Evolutionary conservation across 1,140 invertebrate genomes (phyloP).

Genomic region (Drosophila quadrilineata): DNA sequence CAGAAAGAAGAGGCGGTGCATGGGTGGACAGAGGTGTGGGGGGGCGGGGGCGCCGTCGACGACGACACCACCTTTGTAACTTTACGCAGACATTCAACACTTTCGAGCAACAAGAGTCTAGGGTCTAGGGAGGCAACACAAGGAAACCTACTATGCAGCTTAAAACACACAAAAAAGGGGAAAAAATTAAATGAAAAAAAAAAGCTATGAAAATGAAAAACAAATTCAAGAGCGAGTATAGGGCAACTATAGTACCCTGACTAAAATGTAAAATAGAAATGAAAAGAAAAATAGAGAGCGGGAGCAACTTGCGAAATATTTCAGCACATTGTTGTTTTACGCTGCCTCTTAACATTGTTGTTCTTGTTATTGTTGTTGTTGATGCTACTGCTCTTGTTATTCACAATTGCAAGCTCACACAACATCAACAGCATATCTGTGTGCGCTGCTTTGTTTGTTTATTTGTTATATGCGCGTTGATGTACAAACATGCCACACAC

Average conservation of each 20-base stretch:
- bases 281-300: conserved; percentile 29
- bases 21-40: neutral
- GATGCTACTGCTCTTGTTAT: conserved; percentile 41
- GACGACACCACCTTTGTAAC: conserved; percentile 61
- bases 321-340: conserved; percentile 55
- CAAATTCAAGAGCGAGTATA: conserved; percentile 37
- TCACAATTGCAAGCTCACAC: conserved; percentile 56
- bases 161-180: conserved; percentile 17
- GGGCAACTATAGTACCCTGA: conserved; percentile 17
- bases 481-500: conserved; percentile 53
- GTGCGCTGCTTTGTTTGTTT: conserved; percentile 43
- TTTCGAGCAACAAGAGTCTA: conserved; percentile 48
- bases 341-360: conserved; percentile 16
- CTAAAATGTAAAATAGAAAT: conserved; percentile 37
- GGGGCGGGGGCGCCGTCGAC: conserved; percentile 7
- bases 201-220: conserved; percentile 40
- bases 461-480: conserved; percentile 58
- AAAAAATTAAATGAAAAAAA: conserved; percentile 37
- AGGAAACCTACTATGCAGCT: conserved; percentile 39
- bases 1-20: neutral
- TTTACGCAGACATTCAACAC: conserved; percentile 64
- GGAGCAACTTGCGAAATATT: conserved; percentile 47
- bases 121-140: conserved; percentile 16
- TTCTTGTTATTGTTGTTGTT: conserved; percentile 14
- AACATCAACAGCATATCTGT: conserved; percentile 47